Evolutionary conservation across 2,797 vertebrate species (phyloP).

Genomic region (Mionectes olivaceus): DNA sequence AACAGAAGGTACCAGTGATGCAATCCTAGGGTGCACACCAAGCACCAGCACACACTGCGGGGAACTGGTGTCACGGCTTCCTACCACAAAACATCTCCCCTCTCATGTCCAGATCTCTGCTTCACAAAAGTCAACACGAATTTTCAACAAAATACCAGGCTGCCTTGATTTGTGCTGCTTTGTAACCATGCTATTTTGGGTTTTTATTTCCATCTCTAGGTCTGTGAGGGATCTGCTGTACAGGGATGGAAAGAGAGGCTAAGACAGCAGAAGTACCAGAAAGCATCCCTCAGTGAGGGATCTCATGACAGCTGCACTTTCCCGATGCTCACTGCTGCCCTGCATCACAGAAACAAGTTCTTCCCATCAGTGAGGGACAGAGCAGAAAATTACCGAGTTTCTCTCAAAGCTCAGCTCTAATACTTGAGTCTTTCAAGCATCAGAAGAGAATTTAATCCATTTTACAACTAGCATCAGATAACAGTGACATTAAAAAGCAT

Average conservation of each 20-base stretch:
- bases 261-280: not conserved
- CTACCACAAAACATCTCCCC: not conserved
- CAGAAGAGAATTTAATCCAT: constrained; percentile 45
- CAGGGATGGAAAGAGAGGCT: not conserved
- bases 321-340: fast-evolving
- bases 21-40: not conserved
- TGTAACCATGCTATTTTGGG: not conserved
- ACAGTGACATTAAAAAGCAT: constrained; percentile 32
- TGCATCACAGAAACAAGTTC: not conserved
- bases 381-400: not conserved
- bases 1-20: constrained; percentile 8
- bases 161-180: not conserved
- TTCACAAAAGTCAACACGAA: fast-evolving
- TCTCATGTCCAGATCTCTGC: not conserved
- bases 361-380: not conserved
- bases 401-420: constrained; percentile 23
- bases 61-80: not conserved
- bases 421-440: constrained; percentile 25
- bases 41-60: not conserved
- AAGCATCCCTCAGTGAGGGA: not conserved
- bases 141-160: not conserved
- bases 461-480: constrained; percentile 55
- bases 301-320: not conserved
- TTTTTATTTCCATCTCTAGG: not conserved
- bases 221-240: not conserved